A percentile compares a stretch with the other conserved stretches of the same genome.
Evolutionary conservation across 2,797 vertebrate species (phyloP).

Genomic region (Florisuga fusca): DNA sequence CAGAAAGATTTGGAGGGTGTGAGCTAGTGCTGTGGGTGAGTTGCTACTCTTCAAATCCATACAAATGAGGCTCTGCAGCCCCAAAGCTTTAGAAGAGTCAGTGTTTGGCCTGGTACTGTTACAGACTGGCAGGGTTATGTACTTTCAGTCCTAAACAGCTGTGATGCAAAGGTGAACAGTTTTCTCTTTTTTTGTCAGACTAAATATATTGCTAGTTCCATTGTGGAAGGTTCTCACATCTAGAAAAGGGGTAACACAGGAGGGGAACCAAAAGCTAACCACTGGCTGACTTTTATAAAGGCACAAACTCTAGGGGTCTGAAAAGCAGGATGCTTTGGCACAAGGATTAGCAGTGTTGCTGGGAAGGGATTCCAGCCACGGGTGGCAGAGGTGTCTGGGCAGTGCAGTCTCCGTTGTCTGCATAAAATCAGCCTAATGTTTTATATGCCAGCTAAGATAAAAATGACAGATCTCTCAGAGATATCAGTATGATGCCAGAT

Average conservation of each 20-base stretch:
- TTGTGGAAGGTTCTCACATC: not conserved
- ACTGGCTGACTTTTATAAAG: not conserved
- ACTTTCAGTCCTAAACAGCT: not conserved
- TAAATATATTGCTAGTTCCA: not conserved
- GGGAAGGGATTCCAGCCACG: not conserved
- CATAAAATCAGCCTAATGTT: not conserved
- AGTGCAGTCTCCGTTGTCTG: not conserved
- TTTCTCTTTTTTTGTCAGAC: not conserved
- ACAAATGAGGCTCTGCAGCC: not conserved
- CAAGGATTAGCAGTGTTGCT: not conserved
- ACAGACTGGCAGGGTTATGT: not conserved
- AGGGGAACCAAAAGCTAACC: not conserved
- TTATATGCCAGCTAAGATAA: not conserved
- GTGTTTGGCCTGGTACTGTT: not conserved
- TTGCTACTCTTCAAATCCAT: not conserved
- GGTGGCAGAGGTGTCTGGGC: not conserved
- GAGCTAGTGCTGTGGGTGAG: not conserved
- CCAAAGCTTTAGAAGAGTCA: not conserved
- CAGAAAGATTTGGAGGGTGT: not conserved
- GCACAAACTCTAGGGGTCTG: not conserved
- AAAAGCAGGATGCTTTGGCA: not conserved
- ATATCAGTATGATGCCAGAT: not conserved
- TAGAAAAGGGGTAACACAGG: not conserved
- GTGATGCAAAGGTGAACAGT: not conserved
- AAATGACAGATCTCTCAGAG: not conserved